Percentiles rank a stretch among this genome's conserved stretches.
phyloP scores from a whole-genome alignment of 2,797 vertebrate species.

The Aphelocoma californica region DNA sequence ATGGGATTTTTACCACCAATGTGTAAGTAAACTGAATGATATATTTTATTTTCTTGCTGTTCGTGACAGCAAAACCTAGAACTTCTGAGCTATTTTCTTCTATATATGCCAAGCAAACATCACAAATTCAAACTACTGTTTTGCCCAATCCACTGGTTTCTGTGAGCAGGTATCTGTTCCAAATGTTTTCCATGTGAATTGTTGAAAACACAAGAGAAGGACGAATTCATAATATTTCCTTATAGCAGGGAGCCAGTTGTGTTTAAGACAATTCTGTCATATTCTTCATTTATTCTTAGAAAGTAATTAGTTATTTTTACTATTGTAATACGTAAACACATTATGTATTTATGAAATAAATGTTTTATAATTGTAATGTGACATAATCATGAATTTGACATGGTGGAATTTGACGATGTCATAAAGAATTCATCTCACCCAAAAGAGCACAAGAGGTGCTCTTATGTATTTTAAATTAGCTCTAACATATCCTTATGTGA shows the following conservation, averaged over 20 bases:
- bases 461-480: not conserved
- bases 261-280: not conserved
- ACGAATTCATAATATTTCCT: not conserved
- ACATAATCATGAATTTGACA: not conserved
- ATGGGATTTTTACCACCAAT: slow-evolving; percentile 96
- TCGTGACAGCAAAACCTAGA: not conserved
- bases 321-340: not conserved
- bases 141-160: not conserved
- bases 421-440: not conserved
- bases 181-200: not conserved
- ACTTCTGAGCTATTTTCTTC: not conserved
- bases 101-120: not conserved
- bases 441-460: not conserved
- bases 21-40: slow-evolving; percentile 80
- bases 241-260: not conserved
- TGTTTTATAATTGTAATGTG: not conserved
- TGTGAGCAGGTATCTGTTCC: not conserved
- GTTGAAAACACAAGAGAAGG: not conserved
- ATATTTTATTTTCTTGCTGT: not conserved
- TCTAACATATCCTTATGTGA: not conserved
- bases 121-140: not conserved
- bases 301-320: not conserved
- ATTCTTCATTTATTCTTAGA: not conserved
- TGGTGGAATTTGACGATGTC: not conserved
- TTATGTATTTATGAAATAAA: not conserved